A percentile compares a stretch with the other conserved stretches of the same genome.
phyloP scores from a whole-genome alignment of 2,113 vertebrate genomes.

The Acanthisitta chloris region DNA sequence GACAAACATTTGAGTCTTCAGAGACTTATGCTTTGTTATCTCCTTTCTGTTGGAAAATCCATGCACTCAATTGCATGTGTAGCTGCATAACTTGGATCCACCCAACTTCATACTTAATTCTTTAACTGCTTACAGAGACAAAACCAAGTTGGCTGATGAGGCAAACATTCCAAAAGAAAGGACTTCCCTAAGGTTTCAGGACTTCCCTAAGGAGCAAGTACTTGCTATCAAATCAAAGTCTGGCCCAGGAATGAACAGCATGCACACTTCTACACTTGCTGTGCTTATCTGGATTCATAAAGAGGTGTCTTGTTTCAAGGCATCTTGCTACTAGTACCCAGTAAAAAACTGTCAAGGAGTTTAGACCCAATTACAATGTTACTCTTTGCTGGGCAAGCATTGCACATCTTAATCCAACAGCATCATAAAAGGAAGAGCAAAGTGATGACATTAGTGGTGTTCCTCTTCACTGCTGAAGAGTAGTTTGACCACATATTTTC shows the following conservation, averaged over 20 bases:
- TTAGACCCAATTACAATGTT: background rate
- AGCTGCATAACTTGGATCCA: background rate
- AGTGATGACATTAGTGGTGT: background rate
- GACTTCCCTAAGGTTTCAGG: background rate
- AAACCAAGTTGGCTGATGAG: background rate
- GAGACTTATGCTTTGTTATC: background rate
- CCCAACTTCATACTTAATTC: background rate
- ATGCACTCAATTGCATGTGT: rapidly evolving
- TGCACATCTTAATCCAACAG: background rate
- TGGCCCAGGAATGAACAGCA: background rate
- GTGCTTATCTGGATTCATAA: background rate
- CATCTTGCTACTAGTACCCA: background rate
- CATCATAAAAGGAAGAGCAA: background rate
- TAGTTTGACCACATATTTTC: background rate
- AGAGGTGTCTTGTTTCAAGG: background rate
- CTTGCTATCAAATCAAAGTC: background rate
- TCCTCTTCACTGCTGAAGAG: background rate
- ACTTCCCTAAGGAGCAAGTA: background rate
- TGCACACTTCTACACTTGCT: rapidly evolving
- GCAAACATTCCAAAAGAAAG: background rate
- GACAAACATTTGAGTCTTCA: background rate
- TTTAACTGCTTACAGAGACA: background rate
- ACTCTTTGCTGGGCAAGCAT: background rate
- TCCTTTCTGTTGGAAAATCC: background rate
- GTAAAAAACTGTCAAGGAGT: background rate